Evolutionary conservation across 2,113 vertebrate genomes (phyloP).

Genomic region (Nycticebus coucang): DNA sequence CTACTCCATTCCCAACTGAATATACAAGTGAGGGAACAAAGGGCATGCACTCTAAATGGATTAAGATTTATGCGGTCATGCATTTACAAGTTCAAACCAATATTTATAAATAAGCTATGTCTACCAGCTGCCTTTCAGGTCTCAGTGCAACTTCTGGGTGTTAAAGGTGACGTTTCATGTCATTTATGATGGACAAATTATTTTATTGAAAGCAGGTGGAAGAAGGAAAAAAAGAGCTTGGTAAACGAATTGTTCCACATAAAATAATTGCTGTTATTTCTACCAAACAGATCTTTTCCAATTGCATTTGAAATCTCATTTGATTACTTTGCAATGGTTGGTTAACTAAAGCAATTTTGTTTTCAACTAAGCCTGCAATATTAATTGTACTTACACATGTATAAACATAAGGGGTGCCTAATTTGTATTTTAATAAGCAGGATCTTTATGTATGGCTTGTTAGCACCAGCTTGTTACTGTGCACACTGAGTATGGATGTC

Average conservation of each 20-base stretch:
- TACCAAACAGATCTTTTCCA: conserved; percentile 80
- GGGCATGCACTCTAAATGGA: conserved; percentile 54
- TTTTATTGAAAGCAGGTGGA: conserved; percentile 69
- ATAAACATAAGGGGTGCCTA: conserved; percentile 81
- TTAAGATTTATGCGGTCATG: conserved; percentile 79
- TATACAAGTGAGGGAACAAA: conserved; percentile 60
- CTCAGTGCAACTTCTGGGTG: neutral
- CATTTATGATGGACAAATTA: conserved; percentile 73
- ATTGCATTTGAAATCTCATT: conserved; percentile 82
- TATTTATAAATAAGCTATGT: conserved; percentile 75
- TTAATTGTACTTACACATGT: conserved; percentile 87
- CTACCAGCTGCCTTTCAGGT: conserved; percentile 63
- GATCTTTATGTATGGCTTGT: conserved; percentile 73
- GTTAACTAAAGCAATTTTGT: conserved; percentile 87
- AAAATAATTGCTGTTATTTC: conserved; percentile 84
- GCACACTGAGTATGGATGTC: conserved; percentile 53
- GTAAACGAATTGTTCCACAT: conserved; percentile 70
- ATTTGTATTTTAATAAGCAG: conserved; percentile 81
- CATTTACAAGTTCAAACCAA: conserved; percentile 73
- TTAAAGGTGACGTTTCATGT: conserved; percentile 53
- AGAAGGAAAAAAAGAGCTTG: neutral
- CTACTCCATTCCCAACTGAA: conserved; percentile 53
- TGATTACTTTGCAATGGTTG: conserved; percentile 86
- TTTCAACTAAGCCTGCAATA: conserved; percentile 77
- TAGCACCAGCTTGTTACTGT: conserved; percentile 75